phyloP scores from a whole-genome alignment of 2,113 vertebrate genomes.

The Oreotrochilus melanogaster region DNA sequence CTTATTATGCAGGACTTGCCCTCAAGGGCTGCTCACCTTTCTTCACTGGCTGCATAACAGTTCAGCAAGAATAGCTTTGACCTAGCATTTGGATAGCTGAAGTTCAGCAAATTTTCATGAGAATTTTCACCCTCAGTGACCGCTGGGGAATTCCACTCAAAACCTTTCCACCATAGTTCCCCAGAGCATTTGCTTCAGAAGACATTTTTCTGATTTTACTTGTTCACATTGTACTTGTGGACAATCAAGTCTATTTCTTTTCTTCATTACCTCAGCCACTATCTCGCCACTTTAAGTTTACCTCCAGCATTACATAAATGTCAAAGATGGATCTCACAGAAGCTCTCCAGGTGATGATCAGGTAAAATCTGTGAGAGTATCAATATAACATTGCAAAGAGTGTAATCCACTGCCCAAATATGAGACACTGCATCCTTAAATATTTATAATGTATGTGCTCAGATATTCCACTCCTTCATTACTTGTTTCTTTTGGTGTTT shows the following conservation, averaged over 20 bases:
- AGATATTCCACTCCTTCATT: neutral
- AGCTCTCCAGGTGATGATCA: neutral
- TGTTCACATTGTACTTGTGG: neutral
- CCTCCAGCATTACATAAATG: neutral
- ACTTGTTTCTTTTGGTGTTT: neutral
- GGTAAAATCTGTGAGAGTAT: neutral
- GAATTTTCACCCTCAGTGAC: neutral
- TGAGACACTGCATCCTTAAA: neutral
- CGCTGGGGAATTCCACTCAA: neutral
- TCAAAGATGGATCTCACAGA: neutral
- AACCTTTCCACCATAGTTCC: neutral
- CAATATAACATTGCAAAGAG: neutral
- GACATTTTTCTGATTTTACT: neutral
- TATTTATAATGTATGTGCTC: neutral
- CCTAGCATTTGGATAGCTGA: neutral
- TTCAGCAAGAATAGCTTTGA: neutral
- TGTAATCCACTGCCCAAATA: fast-evolving
- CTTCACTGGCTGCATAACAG: neutral
- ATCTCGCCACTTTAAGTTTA: neutral
- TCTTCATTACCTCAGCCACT: neutral
- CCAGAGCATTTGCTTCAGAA: neutral
- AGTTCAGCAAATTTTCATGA: neutral
- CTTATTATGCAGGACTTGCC: neutral
- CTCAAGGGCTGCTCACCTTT: neutral
- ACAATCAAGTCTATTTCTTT: neutral